Evolutionary conservation across 2,797 vertebrate genomes (phyloP).

Genomic region (Tolypeutes matacus): DNA sequence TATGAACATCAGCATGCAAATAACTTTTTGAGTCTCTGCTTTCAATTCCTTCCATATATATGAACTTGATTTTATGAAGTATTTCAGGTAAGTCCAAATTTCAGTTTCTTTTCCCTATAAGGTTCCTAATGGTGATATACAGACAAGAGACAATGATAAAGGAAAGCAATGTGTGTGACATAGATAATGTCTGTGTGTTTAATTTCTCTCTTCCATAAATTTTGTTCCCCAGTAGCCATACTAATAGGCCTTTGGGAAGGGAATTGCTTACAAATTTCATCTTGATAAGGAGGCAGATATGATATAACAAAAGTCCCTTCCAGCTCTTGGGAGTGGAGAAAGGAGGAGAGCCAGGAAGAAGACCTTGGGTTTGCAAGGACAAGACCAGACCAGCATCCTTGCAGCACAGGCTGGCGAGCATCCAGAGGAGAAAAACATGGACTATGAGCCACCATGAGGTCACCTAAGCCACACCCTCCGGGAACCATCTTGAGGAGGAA

Average conservation of each 20-base stretch:
- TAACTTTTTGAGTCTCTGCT: no score
- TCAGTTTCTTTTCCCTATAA: not conserved
- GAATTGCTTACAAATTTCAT: slow-evolving; percentile 28
- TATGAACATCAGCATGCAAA: no score
- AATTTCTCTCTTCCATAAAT: not conserved
- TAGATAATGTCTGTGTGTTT: not conserved
- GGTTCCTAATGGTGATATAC: not conserved
- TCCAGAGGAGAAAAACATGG: not conserved
- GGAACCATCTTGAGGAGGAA: not conserved
- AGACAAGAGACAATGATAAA: slow-evolving; percentile 6
- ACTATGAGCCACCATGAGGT: not conserved
- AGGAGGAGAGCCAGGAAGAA: not conserved
- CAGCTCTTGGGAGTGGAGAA: not conserved
- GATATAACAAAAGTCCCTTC: slow-evolving; percentile 8
- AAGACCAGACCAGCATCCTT: not conserved
- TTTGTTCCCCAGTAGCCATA: not conserved
- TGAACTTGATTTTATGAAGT: not conserved
- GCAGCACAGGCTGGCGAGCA: not conserved
- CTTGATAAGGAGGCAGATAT: not conserved
- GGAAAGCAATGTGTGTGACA: not conserved
- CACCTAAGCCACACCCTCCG: not conserved
- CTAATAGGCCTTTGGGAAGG: not conserved
- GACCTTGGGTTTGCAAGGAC: not conserved
- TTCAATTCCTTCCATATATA: no score
- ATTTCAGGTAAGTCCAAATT: not conserved